These are phyloP conservation scores for Melanotaenia boesemani DNA, from an alignment of 2,797 vertebrate genomes.

Conservation along the genomic window DNA sequence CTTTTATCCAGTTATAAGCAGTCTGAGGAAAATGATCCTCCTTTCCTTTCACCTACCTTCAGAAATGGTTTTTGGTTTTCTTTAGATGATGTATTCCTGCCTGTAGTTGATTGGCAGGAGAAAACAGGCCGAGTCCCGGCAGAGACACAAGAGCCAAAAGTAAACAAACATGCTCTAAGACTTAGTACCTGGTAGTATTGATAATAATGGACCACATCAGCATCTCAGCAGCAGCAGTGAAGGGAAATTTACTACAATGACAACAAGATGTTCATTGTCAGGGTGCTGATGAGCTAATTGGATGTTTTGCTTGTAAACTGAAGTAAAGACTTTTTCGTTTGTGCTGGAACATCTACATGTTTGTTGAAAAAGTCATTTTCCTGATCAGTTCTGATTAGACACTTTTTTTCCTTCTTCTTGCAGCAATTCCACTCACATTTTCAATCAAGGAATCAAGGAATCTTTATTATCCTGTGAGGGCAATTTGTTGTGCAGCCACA, in stretches of 20 bases:
- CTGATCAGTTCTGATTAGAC: neutral
- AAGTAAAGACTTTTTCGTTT: no score
- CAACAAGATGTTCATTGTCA: constrained; percentile 1
- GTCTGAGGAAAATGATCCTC: neutral
- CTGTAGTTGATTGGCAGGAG: constrained; percentile 21
- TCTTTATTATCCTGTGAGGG: no score
- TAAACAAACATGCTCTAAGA: constrained; percentile 22
- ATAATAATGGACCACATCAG: constrained; percentile 2
- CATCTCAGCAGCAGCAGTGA: neutral
- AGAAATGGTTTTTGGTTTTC: constrained; percentile 7
- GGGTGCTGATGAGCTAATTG: neutral
- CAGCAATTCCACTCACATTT: neutral
- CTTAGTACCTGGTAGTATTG: neutral
- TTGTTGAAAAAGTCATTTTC: neutral
- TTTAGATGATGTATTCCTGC: neutral
- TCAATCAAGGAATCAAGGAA: no score
- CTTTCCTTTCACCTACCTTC: neutral
- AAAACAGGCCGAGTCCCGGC: constrained; percentile 18
- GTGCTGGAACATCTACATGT: neutral
- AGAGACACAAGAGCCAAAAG: constrained; percentile 8
- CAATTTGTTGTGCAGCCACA: no score
- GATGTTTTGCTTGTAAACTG: constrained; percentile 3
- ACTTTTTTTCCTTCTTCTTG: neutral
- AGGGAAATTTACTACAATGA: neutral
- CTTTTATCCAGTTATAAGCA: neutral